Percentiles rank a stretch among this genome's conserved stretches.
These are phyloP conservation scores for Malacosoma neustria DNA, from an alignment of 2,888 invertebrate species.

Conservation along the genomic window DNA sequence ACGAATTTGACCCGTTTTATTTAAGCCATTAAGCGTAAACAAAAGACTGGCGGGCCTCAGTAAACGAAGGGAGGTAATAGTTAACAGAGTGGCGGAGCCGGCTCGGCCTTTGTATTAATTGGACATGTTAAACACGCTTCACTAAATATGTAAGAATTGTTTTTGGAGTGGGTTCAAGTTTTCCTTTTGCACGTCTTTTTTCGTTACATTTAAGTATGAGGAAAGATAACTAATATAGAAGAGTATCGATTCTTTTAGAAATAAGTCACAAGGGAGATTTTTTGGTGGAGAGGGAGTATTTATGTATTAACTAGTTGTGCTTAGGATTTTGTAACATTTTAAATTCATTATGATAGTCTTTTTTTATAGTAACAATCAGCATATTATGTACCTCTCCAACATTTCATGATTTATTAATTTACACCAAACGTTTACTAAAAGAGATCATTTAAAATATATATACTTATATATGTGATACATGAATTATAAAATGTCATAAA, in stretches of 20 bases:
- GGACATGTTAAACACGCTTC: slow-evolving; percentile 63
- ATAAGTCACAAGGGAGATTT: background rate
- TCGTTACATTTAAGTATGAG: slow-evolving; percentile 22
- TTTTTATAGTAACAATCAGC: no score
- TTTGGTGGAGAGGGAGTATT: no score
- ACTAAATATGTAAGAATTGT: slow-evolving; percentile 56
- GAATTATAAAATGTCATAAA: no score
- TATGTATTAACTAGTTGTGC: no score
- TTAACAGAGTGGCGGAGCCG: slow-evolving; percentile 53
- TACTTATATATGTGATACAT: no score
- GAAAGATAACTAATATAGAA: slow-evolving; percentile 10
- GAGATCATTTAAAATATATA: no score
- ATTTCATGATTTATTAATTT: no score
- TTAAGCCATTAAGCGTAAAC: slow-evolving; percentile 71
- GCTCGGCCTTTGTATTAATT: slow-evolving; percentile 59
- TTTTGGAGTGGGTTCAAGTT: slow-evolving; percentile 29
- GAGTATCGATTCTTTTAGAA: background rate
- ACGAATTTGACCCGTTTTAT: slow-evolving; percentile 69
- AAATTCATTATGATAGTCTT: no score
- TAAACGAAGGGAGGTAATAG: slow-evolving; percentile 59
- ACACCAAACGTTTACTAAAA: no score
- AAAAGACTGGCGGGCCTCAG: slow-evolving; percentile 60
- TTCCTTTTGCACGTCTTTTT: slow-evolving; percentile 30
- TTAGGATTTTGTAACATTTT: no score
- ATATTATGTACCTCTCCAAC: no score